Percentiles rank a stretch among this genome's conserved stretches.
Conservation (phyloP, 2,888 invertebrate genomes). For the Loripinus fragilis region DNA sequence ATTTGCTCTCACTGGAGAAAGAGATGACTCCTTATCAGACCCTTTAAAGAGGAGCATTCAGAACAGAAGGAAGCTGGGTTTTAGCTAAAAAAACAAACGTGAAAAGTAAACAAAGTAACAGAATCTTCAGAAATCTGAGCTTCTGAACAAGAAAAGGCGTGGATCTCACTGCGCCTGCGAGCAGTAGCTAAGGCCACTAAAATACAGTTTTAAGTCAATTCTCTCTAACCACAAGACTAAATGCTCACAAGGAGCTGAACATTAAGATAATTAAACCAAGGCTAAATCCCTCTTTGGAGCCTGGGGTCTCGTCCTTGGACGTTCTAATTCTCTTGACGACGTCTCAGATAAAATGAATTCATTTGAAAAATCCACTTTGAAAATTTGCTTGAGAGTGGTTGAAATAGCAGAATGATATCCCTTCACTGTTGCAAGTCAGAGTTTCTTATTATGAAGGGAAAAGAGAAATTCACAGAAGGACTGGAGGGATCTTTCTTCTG, state of each 20-base stretch:
- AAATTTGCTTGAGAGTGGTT: neutral
- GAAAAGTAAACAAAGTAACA: neutral
- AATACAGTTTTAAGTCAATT: slow-evolving; percentile 2
- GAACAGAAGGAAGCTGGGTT: neutral
- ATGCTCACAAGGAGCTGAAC: neutral
- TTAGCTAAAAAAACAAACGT: neutral
- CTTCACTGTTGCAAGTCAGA: neutral
- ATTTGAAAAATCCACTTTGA: neutral
- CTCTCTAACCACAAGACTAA: neutral
- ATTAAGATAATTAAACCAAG: neutral
- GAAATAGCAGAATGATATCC: neutral
- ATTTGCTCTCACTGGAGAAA: neutral
- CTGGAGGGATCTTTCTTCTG: neutral
- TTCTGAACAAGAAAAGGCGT: neutral
- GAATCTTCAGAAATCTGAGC: neutral
- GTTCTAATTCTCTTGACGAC: neutral
- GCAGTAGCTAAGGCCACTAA: neutral
- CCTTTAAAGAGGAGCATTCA: neutral
- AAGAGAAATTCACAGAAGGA: slow-evolving; percentile 4
- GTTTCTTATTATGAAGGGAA: neutral
- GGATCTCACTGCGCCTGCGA: neutral
- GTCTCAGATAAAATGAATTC: neutral
- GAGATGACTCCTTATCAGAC: neutral
- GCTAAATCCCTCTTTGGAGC: neutral
- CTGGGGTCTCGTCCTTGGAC: neutral